Evolutionary conservation across 2,113 vertebrate species (phyloP).

Genomic region (Ciconia stormi): DNA sequence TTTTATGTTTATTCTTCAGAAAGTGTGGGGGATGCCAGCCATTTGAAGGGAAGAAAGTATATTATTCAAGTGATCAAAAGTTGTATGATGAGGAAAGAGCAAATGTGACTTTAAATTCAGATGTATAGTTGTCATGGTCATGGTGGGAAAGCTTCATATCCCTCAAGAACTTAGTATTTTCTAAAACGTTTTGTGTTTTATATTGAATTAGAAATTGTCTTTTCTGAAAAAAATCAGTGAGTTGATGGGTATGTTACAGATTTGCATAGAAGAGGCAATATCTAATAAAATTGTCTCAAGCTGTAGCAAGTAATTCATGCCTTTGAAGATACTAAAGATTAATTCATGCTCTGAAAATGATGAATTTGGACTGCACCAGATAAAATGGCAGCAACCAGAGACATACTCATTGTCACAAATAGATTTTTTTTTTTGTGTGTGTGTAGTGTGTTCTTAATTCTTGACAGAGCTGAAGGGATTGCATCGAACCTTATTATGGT

Average conservation of each 20-base stretch:
- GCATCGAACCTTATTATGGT: rapidly evolving
- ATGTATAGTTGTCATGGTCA: not conserved
- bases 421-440: not conserved
- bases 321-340: not conserved
- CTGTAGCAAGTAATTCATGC: not conserved
- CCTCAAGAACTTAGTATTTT: not conserved
- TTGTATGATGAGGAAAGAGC: not conserved
- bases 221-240: not conserved
- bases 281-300: not conserved
- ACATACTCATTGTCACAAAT: not conserved
- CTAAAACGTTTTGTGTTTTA: not conserved
- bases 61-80: not conserved
- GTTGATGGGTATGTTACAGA: not conserved
- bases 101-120: not conserved
- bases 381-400: not conserved
- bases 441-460: not conserved
- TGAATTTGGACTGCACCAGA: not conserved
- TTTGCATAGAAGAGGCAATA: not conserved
- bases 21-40: not conserved
- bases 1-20: not conserved
- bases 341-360: not conserved
- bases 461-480: not conserved
- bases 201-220: not conserved
- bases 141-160: not conserved
- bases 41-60: not conserved